Conservation (phyloP, 1,140 invertebrate genomes). For the Subanguina moxae region DNA sequence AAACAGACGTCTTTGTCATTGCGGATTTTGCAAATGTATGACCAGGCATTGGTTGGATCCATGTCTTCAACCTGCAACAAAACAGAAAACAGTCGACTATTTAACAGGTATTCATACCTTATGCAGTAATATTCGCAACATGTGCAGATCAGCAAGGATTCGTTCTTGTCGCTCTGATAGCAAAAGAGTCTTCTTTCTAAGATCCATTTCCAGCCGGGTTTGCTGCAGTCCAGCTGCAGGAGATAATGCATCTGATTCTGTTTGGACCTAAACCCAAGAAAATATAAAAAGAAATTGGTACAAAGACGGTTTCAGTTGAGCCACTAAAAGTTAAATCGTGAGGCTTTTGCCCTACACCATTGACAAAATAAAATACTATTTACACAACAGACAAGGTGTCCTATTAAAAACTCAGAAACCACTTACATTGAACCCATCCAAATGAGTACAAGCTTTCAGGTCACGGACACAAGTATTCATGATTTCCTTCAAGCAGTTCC, state of each 20-base stretch:
- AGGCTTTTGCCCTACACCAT: too few relatives aligned
- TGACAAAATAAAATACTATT: too few relatives aligned
- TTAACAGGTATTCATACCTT: slow-evolving; percentile 25
- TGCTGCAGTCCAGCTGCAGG: slow-evolving; percentile 32
- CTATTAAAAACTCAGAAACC: too few relatives aligned
- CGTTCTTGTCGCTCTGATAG: slow-evolving; percentile 49
- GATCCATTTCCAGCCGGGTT: slow-evolving; percentile 41
- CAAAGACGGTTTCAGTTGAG: too few relatives aligned
- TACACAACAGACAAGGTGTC: too few relatives aligned
- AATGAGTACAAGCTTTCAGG: slow-evolving; percentile 47
- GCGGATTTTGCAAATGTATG: slow-evolving; percentile 38
- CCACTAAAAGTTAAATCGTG: too few relatives aligned
- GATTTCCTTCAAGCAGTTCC: slow-evolving; percentile 45
- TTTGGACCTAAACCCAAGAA: too few relatives aligned
- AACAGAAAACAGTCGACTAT: too few relatives aligned
- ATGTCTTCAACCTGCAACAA: slow-evolving; percentile 53
- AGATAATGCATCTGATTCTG: slow-evolving; percentile 29
- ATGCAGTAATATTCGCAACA: slow-evolving; percentile 40
- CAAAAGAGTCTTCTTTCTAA: slow-evolving; percentile 32
- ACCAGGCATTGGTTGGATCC: slow-evolving; percentile 45
- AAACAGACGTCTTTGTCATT: slow-evolving; percentile 49
- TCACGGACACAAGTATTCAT: slow-evolving; percentile 52
- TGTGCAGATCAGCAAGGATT: slow-evolving; percentile 43
- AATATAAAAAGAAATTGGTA: too few relatives aligned
- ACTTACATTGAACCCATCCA: slow-evolving; percentile 39